These are phyloP conservation scores for Mythimna ferrago DNA, from an alignment of 2,888 invertebrate species.

Conservation along the genomic window DNA sequence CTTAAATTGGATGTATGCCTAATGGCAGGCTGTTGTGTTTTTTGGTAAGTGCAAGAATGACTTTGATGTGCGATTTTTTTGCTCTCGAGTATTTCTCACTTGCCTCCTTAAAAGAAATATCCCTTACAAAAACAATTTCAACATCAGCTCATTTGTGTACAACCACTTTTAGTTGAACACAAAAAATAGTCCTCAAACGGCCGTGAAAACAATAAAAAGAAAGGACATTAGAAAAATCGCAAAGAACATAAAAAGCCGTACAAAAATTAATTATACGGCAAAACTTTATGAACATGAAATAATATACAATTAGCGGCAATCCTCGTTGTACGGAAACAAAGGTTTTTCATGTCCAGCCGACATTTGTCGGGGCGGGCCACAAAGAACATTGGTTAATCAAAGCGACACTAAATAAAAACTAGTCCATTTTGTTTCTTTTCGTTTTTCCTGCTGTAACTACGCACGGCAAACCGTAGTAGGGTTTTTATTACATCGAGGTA, in stretches of 20 bases:
- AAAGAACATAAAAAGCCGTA: slow-evolving; percentile 28
- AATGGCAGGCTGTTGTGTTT: too few species aligned
- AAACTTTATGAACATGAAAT: slow-evolving; percentile 42
- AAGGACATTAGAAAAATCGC: slow-evolving; percentile 6
- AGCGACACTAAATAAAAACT: slow-evolving; percentile 46
- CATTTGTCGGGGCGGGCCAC: slow-evolving; percentile 50
- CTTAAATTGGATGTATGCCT: too few species aligned
- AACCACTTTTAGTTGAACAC: slow-evolving; percentile 1
- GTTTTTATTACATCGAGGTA: slow-evolving; percentile 36
- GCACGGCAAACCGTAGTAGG: slow-evolving; percentile 29
- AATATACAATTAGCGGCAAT: slow-evolving; percentile 55
- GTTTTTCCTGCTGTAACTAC: slow-evolving; percentile 38
- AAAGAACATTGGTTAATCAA: slow-evolving; percentile 60
- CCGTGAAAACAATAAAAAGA: slow-evolving; percentile 20
- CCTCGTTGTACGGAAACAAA: slow-evolving; percentile 49
- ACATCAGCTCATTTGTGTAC: background rate
- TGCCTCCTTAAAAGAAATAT: background rate
- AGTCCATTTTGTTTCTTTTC: slow-evolving; percentile 38
- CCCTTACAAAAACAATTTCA: slow-evolving; percentile 15
- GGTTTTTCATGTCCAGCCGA: slow-evolving; percentile 52
- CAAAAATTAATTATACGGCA: slow-evolving; percentile 36
- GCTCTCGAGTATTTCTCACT: too few species aligned
- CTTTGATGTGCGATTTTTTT: too few species aligned
- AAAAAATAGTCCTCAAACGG: slow-evolving; percentile 7
- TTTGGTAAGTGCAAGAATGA: too few species aligned